Evolutionary conservation across 2,888 invertebrate species (phyloP).

Genomic region (Nymphalis polychloros): DNA sequence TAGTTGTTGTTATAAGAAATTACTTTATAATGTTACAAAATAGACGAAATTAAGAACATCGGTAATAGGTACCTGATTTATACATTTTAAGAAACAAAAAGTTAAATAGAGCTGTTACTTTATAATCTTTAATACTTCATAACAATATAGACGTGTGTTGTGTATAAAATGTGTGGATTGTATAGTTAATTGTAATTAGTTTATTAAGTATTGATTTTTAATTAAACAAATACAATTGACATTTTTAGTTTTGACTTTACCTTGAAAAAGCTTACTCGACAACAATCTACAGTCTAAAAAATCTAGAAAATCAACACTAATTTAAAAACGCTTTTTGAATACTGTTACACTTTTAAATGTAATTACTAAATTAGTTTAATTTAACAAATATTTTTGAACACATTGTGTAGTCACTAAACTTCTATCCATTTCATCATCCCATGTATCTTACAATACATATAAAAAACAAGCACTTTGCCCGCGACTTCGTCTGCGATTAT

Average conservation of each 20-base stretch:
- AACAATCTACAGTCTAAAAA: background rate
- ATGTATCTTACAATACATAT: too few relatives aligned
- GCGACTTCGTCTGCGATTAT: too few relatives aligned
- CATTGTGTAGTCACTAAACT: too few relatives aligned
- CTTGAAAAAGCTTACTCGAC: background rate
- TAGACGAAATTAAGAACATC: background rate
- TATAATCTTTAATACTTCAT: background rate
- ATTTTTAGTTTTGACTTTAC: background rate
- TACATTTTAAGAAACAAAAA: conserved; percentile 16
- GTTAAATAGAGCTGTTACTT: background rate
- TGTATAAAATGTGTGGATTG: conserved; percentile 50
- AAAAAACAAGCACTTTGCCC: too few relatives aligned
- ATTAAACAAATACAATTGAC: conserved; percentile 15
- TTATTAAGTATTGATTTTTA: conserved; percentile 18
- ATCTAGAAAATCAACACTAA: too few relatives aligned
- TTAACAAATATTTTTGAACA: too few relatives aligned
- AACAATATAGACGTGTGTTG: conserved; percentile 31
- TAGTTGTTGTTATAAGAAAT: background rate
- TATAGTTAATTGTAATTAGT: conserved; percentile 43
- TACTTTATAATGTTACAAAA: background rate
- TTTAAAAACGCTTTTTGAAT: too few relatives aligned
- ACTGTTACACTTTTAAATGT: too few relatives aligned
- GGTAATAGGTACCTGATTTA: conserved; percentile 33
- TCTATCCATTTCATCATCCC: too few relatives aligned
- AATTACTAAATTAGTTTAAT: too few relatives aligned